Percentiles rank a stretch among this genome's conserved stretches.
phyloP scores from a whole-genome alignment of 2,888 invertebrate genomes.

The Pachymerium ferrugineum region DNA sequence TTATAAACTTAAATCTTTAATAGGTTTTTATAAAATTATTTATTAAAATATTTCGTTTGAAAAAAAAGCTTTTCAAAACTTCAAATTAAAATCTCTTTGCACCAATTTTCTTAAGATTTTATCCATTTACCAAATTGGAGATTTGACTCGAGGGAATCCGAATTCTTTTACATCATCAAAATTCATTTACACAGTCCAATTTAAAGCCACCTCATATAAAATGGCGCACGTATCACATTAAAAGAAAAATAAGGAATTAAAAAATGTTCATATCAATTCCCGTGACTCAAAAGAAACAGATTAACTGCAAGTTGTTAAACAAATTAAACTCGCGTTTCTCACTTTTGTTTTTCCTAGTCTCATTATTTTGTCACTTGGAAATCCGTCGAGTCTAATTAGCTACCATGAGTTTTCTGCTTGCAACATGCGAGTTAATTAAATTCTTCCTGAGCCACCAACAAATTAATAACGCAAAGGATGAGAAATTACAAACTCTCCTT shows the following conservation, averaged over 20 bases:
- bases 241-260: not conserved
- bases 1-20: too few relatives aligned
- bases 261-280: not conserved
- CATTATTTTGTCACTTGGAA: slow-evolving; percentile 13
- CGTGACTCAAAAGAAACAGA: not conserved
- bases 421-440: not conserved
- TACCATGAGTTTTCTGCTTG: slow-evolving; percentile 2
- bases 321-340: slow-evolving; percentile 1
- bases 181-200: too few relatives aligned
- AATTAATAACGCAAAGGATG: slow-evolving; percentile 9
- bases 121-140: too few relatives aligned
- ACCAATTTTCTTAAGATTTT: too few relatives aligned
- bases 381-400: slow-evolving; percentile 13
- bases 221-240: too few relatives aligned
- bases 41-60: too few relatives aligned
- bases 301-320: not conserved
- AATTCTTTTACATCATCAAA: too few relatives aligned
- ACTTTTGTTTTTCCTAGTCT: slow-evolving; percentile 9
- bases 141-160: too few relatives aligned
- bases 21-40: too few relatives aligned
- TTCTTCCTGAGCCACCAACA: slow-evolving; percentile 6
- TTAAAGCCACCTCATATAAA: too few relatives aligned
- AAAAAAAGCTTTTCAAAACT: too few relatives aligned
- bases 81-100: too few relatives aligned
- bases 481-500: not conserved